Base-by-base conservation (phyloP, 35 echinoderm and acorn worm species). In the Apostichopus parvimensis region DNA sequence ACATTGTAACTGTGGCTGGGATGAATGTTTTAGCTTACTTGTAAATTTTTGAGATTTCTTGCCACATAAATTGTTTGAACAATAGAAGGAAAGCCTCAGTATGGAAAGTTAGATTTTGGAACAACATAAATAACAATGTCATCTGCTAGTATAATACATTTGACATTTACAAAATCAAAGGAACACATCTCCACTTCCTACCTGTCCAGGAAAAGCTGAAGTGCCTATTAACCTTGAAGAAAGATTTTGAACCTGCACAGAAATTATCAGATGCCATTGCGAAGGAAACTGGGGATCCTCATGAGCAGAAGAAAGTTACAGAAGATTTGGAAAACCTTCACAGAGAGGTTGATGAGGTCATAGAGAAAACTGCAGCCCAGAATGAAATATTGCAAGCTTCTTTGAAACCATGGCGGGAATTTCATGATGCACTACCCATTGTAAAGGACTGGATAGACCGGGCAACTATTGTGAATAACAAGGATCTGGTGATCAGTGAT, bases 371-470 rank as follows among this genome's bases (percentile, higher is more conserved):
- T 60, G 72, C 85, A 12, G 65, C 61, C 57, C 86, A 95, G 78
- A 86, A 80, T 73, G 77, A 88, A 25, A 91, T 91, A 79, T 83
- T 98, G 72, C 73, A 78, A 28, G 80, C 93, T 77, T 93, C 94
- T 14, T 56, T 95, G 6, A 87, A 94, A 79, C 87, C 91, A 54
- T 98, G 96, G 96, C 58, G 92, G 5, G 86, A 84, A 26, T 94
- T 95, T 64, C 96, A 94, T 66, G 87, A 93, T 59, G 91, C 90
- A 14, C 13, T 92, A 80, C 92, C 78, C 5, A 57, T 68, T 68
- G 92, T 98, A 6, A 56, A 61, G 9, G 78, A 86, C 20, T 98
- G 96, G 96, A 84, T 98, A 15, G 57, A 94, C 10, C 83, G 87
- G 26, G 91, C 90, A 58, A 81, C 25, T 18, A 77, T 77, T 56